Evolutionary conservation across 2,888 invertebrate genomes (phyloP), one percentile per base, ranked within the genome.

Genomic region (Epirrhoe tristata): DNA sequence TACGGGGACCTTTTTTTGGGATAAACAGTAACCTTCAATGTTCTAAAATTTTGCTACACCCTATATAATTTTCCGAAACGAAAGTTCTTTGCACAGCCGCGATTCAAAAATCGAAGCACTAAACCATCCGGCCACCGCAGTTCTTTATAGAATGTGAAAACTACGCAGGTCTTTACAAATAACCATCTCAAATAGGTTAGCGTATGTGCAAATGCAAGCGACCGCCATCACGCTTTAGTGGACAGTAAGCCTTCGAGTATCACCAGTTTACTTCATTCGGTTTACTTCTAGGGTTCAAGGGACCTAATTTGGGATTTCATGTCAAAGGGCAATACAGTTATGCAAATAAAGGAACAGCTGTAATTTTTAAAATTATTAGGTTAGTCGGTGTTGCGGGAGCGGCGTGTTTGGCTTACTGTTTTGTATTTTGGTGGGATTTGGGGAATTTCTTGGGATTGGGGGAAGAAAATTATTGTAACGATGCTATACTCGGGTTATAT

Each of bases 311-410:
- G 65, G 66, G 67, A 56, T 51, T 71, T 65, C 74, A 70, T 74
- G 74, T 70, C 71, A 68, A 14, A 56, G 56, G 50, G 74, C 71
- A 73, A 72, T 74, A 73, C 71, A 67, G 65, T 66, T 70, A 74
- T 74, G 74, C 67, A 74, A 74, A 74, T 73, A 73, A 63, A 58
- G 63, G 63, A 62, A 63, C 67, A 71, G 55, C 56, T 69, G 74
- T 70, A 69, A 72, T 71, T 74, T 74, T 72, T 70, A 61, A 60
- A 71, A 68, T 68, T 66, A 62, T 67, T 60, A 63, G 66, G 69
- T 69, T 63, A 65, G 62, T 67, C 59, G 54, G 58, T 53, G 58
- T 67, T 71, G 54, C 12, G 66, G 72, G 74, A 56, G 72, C 69
- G 53, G 62, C 63, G 36, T 43, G 39, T 61, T 64, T 51, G 43